A percentile compares a stretch with the other conserved stretches of the same genome.
phyloP scores from a whole-genome alignment of 1,140 invertebrate species.

The Procambarus clarkii region DNA sequence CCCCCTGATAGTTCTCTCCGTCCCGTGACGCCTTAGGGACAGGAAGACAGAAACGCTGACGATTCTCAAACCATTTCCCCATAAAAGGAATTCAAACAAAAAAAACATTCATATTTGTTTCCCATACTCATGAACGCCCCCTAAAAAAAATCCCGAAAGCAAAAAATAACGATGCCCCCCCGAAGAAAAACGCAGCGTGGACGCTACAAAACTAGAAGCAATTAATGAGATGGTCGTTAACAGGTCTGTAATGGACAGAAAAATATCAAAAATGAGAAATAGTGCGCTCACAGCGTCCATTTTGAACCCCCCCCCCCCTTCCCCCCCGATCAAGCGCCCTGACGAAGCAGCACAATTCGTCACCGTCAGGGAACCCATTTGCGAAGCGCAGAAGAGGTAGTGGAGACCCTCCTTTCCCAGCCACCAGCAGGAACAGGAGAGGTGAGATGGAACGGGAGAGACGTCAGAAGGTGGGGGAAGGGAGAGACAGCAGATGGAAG shows the following conservation, averaged over 20 bases:
- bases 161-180: constrained; percentile 21
- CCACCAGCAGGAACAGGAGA: constrained; percentile 9
- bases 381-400: not conserved
- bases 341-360: constrained; percentile 40
- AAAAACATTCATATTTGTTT: too few species aligned
- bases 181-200: constrained; percentile 25
- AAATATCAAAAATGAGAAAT: constrained; percentile 61
- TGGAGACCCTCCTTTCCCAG: too few species aligned
- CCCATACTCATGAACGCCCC: too few species aligned
- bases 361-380: constrained; percentile 37
- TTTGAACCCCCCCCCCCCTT: too few species aligned
- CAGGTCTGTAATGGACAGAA: constrained; percentile 61
- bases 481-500: not conserved
- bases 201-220: too few species aligned
- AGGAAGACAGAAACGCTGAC: too few species aligned
- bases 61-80: too few species aligned
- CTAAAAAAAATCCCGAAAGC: too few species aligned
- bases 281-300: constrained; percentile 36
- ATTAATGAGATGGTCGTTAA: constrained; percentile 59
- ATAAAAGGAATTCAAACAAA: too few species aligned
- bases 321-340: constrained; percentile 47
- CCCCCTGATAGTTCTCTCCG: too few species aligned
- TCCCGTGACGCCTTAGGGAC: too few species aligned
- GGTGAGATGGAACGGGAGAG: too few species aligned
- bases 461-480: not conserved